phyloP scores from a whole-genome alignment of 2,113 vertebrate genomes.

The Grammomys dolichurus region DNA sequence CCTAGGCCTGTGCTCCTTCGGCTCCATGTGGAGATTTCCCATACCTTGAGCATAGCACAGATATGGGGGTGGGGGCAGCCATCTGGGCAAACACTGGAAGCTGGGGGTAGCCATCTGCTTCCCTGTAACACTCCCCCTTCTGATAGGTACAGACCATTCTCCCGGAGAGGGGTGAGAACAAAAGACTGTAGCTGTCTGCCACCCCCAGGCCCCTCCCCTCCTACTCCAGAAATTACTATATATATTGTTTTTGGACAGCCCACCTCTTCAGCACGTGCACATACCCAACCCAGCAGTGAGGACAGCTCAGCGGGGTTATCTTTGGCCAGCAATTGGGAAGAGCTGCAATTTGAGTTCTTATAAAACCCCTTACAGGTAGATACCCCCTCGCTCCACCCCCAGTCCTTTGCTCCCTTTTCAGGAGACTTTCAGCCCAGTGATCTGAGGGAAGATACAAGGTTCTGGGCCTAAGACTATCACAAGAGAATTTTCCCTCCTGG shows the following conservation, averaged over 20 bases:
- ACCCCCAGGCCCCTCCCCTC: constrained; percentile 57
- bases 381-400: not conserved
- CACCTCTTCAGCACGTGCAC: constrained; percentile 20
- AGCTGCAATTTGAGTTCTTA: not conserved
- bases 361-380: not conserved
- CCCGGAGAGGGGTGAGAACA: constrained; percentile 17
- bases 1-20: not conserved
- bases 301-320: not conserved
- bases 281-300: not conserved
- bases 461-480: constrained; percentile 4
- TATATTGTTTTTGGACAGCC: not conserved
- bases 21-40: constrained; percentile 56
- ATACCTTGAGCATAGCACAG: constrained; percentile 58
- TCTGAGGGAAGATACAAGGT: not conserved
- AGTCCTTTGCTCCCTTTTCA: constrained; percentile 6
- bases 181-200: constrained; percentile 59
- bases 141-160: constrained; percentile 77
- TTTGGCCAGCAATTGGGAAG: not conserved
- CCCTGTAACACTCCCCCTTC: constrained; percentile 53
- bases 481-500: constrained; percentile 16
- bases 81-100: constrained; percentile 72
- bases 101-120: constrained; percentile 78
- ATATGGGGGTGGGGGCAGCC: constrained; percentile 69
- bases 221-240: constrained; percentile 28
- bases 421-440: constrained; percentile 43